Conservation (phyloP, 1,140 invertebrate genomes). For the Sarcophaga bullata region DNA sequence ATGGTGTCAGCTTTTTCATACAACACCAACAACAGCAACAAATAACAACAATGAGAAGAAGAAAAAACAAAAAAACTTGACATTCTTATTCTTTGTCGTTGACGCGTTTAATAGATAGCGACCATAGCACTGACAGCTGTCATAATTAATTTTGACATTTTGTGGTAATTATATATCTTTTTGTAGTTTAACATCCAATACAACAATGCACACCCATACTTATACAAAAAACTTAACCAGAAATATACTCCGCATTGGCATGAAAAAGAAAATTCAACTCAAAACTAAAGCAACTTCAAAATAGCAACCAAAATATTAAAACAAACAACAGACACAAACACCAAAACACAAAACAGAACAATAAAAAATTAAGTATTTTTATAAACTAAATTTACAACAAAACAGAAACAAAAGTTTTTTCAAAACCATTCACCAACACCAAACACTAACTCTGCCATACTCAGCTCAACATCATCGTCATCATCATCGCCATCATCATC, state of each 20-base stretch:
- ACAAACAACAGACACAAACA: too few species aligned
- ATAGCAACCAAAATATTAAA: too few species aligned
- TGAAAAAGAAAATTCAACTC: not conserved
- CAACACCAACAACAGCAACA: not conserved
- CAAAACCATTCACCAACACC: not conserved
- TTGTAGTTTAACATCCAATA: constrained; percentile 35
- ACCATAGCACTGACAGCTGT: constrained; percentile 46
- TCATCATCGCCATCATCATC: not conserved
- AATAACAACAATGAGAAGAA: not conserved
- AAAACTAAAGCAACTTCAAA: constrained; percentile 3
- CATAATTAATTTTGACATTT: constrained; percentile 49
- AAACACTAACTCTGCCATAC: too few species aligned
- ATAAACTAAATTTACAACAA: constrained; percentile 17
- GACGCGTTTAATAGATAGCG: constrained; percentile 46
- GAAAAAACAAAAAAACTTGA: constrained; percentile 28
- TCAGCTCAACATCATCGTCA: too few species aligned
- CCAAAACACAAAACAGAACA: not conserved
- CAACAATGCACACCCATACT: not conserved
- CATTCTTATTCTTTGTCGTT: constrained; percentile 42
- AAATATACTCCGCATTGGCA: not conserved
- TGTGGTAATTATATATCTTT: constrained; percentile 46
- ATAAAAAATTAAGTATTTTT: not conserved
- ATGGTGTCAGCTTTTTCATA: constrained; percentile 31
- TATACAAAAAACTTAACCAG: not conserved
- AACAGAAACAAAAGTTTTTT: not conserved